These are phyloP conservation scores for Gortyna flavago DNA, from an alignment of 2,888 invertebrate species.

Conservation along the genomic window DNA sequence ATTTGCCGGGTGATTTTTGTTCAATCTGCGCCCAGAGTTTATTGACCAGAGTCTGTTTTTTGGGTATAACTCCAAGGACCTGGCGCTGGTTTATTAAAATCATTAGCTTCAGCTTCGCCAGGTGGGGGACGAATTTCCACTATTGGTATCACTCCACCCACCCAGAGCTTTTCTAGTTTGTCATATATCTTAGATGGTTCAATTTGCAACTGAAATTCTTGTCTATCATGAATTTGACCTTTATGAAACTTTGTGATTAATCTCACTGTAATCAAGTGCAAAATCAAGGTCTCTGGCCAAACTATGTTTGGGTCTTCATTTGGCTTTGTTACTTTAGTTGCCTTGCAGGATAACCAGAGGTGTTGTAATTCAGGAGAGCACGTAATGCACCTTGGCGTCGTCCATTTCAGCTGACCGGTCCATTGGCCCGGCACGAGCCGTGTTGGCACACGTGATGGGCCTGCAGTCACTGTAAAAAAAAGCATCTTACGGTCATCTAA, in stretches of 20 bases:
- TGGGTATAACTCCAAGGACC: constrained; percentile 7
- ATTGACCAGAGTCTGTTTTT: neutral
- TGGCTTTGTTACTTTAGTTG: neutral
- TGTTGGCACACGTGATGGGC: neutral
- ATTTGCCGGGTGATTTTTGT: neutral
- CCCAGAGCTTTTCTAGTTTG: neutral
- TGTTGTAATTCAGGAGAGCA: constrained; percentile 10
- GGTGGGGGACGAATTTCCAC: neutral
- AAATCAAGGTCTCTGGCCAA: constrained; percentile 19
- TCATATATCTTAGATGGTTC: neutral
- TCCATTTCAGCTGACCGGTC: constrained; percentile 10
- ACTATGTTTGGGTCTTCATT: neutral
- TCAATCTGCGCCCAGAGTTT: constrained; percentile 7
- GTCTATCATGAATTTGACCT: neutral
- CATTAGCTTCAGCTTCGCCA: neutral
- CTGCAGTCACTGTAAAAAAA: neutral
- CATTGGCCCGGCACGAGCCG: neutral
- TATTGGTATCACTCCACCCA: neutral
- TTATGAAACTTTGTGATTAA: neutral
- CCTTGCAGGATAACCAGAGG: constrained; percentile 17
- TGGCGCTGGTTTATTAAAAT: neutral
- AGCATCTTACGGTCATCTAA: neutral
- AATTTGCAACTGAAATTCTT: constrained; percentile 4
- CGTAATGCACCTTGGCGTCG: neutral
- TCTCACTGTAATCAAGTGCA: constrained; percentile 1